These are phyloP conservation scores for Amyelois transitella DNA, from an alignment of 1,140 invertebrate species.

Conservation along the genomic window DNA sequence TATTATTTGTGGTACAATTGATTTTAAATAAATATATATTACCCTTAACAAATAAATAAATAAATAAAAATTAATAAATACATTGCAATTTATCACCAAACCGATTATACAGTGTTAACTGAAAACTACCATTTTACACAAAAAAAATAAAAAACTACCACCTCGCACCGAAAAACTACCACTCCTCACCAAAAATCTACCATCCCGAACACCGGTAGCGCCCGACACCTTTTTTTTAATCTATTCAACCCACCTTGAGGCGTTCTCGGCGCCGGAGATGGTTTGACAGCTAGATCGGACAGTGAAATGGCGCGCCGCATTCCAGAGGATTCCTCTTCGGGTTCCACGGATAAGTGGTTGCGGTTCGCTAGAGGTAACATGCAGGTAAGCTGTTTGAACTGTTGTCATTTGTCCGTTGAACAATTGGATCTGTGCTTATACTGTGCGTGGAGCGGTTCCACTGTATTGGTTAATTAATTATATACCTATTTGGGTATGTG, in stretches of 20 bases:
- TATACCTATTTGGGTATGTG: too few relatives aligned
- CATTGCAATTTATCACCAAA: not conserved
- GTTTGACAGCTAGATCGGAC: constrained; percentile 71
- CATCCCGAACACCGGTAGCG: not conserved
- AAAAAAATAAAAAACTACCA: not conserved
- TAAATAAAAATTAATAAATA: not conserved
- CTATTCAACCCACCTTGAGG: constrained; percentile 52
- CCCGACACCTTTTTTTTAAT: constrained; percentile 5
- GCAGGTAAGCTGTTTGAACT: constrained; percentile 7
- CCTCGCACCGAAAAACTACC: not conserved
- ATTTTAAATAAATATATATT: not conserved
- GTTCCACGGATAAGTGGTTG: constrained; percentile 43
- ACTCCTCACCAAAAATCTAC: not conserved
- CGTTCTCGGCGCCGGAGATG: constrained; percentile 67
- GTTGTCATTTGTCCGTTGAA: not conserved
- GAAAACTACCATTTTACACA: not conserved
- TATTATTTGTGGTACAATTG: too few relatives aligned
- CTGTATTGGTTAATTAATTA: too few relatives aligned
- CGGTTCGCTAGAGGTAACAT: constrained; percentile 31
- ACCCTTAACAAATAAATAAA: too few relatives aligned
- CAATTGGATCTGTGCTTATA: too few relatives aligned
- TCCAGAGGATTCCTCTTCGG: constrained; percentile 53
- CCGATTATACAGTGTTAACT: not conserved
- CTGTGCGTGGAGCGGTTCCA: too few relatives aligned
- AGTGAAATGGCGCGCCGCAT: constrained; percentile 69